A percentile compares a stretch with the other conserved stretches of the same genome.
Evolutionary conservation across 2,888 invertebrate genomes (phyloP).

Genomic region (Serripes groenlandicus): DNA sequence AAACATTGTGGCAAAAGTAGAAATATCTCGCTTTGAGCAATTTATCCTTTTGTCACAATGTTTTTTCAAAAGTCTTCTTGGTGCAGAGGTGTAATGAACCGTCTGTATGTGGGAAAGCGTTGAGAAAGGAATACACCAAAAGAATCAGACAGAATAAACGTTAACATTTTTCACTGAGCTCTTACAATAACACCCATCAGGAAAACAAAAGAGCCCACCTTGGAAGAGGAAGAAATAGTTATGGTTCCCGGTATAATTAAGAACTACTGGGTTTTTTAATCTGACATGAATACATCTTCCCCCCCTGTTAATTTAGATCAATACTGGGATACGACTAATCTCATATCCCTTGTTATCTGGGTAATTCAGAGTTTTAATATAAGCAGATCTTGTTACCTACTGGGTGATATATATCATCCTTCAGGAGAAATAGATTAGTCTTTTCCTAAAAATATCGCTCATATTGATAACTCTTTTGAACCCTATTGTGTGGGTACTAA

Average conservation of each 20-base stretch:
- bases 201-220: not conserved
- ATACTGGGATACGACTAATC: not conserved
- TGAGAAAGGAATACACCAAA: no score
- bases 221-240: not conserved
- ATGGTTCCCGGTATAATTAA: not conserved
- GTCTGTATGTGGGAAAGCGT: no score
- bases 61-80: no score
- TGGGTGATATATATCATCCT: no score
- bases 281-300: not conserved
- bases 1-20: not conserved
- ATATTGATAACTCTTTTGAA: no score
- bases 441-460: no score
- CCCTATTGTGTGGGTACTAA: no score
- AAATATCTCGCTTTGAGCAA: not conserved
- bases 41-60: conserved; percentile 17
- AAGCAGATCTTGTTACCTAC: no score
- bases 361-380: no score
- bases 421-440: no score
- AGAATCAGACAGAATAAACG: not conserved
- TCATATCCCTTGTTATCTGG: not conserved
- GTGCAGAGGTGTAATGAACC: no score
- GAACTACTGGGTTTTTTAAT: not conserved
- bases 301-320: not conserved
- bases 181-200: no score
- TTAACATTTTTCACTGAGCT: not conserved